Conservation (phyloP, 2,797 vertebrate species). For the Carapus acus region DNA sequence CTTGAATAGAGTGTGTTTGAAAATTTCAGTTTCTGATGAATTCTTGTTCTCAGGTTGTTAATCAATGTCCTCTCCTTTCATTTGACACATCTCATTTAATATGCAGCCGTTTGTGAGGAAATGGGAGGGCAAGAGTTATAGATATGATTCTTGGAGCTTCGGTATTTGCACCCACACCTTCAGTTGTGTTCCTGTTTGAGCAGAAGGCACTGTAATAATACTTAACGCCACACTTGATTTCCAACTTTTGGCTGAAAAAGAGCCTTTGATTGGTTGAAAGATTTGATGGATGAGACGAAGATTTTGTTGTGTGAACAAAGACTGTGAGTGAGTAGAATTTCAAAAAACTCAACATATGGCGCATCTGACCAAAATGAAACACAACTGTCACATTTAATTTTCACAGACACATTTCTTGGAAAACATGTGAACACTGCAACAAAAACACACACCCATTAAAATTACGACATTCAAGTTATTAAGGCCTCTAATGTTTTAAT, state of each 20-base stretch:
- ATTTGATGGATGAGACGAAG: neutral
- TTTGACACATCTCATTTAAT: neutral
- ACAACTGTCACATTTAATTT: neutral
- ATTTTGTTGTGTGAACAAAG: slow-evolving; percentile 20
- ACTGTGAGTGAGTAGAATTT: slow-evolving; percentile 4
- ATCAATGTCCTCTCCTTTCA: too few species aligned
- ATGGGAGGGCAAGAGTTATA: neutral
- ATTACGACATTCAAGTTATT: slow-evolving; percentile 11
- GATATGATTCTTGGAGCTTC: slow-evolving; percentile 1
- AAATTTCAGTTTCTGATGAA: neutral
- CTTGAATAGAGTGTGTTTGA: too few species aligned
- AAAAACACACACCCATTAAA: slow-evolving; percentile 21
- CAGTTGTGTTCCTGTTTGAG: slow-evolving; percentile 14
- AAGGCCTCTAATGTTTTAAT: neutral
- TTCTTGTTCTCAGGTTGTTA: too few species aligned
- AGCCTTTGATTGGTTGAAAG: too few species aligned
- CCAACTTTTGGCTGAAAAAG: too few species aligned
- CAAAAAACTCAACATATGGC: neutral
- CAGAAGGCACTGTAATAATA: neutral
- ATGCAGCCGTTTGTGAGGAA: slow-evolving; percentile 7
- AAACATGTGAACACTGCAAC: slow-evolving; percentile 13
- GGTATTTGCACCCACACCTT: neutral
- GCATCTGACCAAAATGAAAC: slow-evolving; percentile 14
- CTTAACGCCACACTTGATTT: too few species aligned
- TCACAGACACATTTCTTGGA: neutral